Percentiles rank a stretch among this genome's conserved stretches.
Evolutionary conservation across 2,888 invertebrate genomes (phyloP).

Genomic region (Ophion costatus): DNA sequence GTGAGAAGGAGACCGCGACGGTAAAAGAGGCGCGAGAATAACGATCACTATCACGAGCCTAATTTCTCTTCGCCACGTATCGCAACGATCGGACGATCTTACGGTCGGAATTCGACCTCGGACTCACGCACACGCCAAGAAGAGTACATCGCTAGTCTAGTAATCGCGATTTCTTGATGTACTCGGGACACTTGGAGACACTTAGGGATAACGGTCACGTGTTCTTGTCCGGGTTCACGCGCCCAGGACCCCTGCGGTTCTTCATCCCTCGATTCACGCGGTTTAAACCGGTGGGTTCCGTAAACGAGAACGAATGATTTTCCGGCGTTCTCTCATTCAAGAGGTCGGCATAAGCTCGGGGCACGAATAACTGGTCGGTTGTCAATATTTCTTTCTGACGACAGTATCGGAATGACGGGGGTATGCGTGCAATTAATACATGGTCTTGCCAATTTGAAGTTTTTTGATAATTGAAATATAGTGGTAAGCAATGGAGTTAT

Average conservation of each 20-base stretch:
- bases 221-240: slow-evolving; percentile 1
- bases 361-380: too few relatives aligned
- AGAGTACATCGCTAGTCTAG: not conserved
- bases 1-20: slow-evolving; percentile 40
- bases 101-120: slow-evolving; percentile 48
- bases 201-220: not conserved
- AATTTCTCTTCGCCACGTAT: slow-evolving; percentile 43
- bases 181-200: not conserved
- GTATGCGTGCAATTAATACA: too few relatives aligned
- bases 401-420: too few relatives aligned
- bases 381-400: too few relatives aligned
- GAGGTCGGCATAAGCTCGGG: too few relatives aligned
- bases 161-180: not conserved
- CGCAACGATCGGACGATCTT: slow-evolving; percentile 50
- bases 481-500: too few relatives aligned
- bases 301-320: too few relatives aligned
- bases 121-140: not conserved
- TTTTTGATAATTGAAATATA: too few relatives aligned
- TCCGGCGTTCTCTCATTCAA: too few relatives aligned
- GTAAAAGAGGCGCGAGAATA: slow-evolving; percentile 15
- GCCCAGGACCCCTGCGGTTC: not conserved
- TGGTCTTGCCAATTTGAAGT: too few relatives aligned
- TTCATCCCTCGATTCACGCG: not conserved
- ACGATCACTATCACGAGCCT: slow-evolving; percentile 53
- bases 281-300: too few relatives aligned